Base-by-base conservation (phyloP, 2,888 invertebrate species). In the Dryomyza anilis region DNA sequence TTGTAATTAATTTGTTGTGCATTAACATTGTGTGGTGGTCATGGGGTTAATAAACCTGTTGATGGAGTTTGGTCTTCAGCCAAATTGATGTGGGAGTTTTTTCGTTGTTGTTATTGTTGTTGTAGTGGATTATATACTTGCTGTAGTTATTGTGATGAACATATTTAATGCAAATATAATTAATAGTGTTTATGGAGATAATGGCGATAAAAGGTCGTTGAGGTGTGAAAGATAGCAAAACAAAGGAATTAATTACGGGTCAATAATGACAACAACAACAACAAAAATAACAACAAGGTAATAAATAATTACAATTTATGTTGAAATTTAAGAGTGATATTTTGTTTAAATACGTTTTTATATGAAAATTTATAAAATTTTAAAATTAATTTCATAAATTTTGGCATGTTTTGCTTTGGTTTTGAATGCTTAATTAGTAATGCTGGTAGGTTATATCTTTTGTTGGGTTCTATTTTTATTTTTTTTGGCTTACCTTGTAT, bases 401-500 rank as follows among this genome's bases (percentile, higher is more conserved):
- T n/a, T n/a, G n/a, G n/a, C n/a, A n/a, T n/a, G n/a, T n/a, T n/a
- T n/a, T n/a, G n/a, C n/a, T n/a, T n/a, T n/a, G n/a, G n/a, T n/a
- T n/a, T n/a, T n/a, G n/a, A n/a, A n/a, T n/a, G n/a, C n/a, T n/a
- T n/a, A n/a, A n/a, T n/a, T n/a, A n/a, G n/a, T n/a, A n/a, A n/a
- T n/a, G n/a, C n/a, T n/a, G n/a, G n/a, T n/a, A n/a, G n/a, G n/a
- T n/a, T n/a, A n/a, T n/a, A n/a, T n/a, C n/a, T n/a, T n/a, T n/a
- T n/a, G n/a, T n/a, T n/a, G n/a, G n/a, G n/a, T n/a, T n/a, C n/a
- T n/a, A n/a, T n/a, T n/a, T n/a, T n/a, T n/a, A n/a, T n/a, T n/a
- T n/a, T n/a, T n/a, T n/a, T 1, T 25, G 7, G 61, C 76, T 76
- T 68, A 92, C 94, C 86, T 95, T 94, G 80, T 93, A 95, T 83